Conservation (phyloP, 1,140 invertebrate species). For the Bilobella aurantiaca region DNA sequence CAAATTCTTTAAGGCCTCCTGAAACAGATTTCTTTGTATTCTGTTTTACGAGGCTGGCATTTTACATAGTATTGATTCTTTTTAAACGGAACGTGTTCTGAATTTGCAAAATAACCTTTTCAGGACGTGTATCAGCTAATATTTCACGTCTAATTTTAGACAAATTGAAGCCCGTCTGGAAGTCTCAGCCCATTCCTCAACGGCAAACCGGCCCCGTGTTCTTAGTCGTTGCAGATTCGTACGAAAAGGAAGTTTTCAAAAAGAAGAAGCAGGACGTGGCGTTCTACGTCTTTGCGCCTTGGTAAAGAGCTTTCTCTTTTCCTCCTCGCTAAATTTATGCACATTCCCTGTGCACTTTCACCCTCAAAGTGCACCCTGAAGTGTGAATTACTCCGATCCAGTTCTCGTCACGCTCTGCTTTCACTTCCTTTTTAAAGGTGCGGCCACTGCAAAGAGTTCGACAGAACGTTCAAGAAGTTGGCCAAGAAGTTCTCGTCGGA, state of each 20-base stretch:
- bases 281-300: slow-evolving; percentile 47
- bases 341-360: too few relatives aligned
- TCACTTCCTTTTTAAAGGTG: slow-evolving; percentile 37
- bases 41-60: too few relatives aligned
- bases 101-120: too few relatives aligned
- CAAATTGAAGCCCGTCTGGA: slow-evolving; percentile 43
- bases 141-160: too few relatives aligned
- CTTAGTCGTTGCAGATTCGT: slow-evolving; percentile 44
- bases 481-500: slow-evolving; percentile 38
- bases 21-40: too few relatives aligned
- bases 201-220: slow-evolving; percentile 43
- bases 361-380: too few relatives aligned
- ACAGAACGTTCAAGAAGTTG: slow-evolving; percentile 41
- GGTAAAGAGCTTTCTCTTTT: slow-evolving; percentile 28
- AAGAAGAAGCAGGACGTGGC: slow-evolving; percentile 41
- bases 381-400: too few relatives aligned
- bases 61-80: too few relatives aligned
- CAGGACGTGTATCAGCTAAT: too few relatives aligned
- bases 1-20: too few relatives aligned
- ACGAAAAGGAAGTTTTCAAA: slow-evolving; percentile 42
- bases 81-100: too few relatives aligned
- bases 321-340: not conserved
- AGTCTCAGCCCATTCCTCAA: slow-evolving; percentile 43
- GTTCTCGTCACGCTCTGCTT: too few relatives aligned
- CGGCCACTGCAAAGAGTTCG: slow-evolving; percentile 45